Percentiles rank a stretch among this genome's conserved stretches.
Conservation (phyloP, 2,888 invertebrate species). For the Chrysolina haemoptera region DNA sequence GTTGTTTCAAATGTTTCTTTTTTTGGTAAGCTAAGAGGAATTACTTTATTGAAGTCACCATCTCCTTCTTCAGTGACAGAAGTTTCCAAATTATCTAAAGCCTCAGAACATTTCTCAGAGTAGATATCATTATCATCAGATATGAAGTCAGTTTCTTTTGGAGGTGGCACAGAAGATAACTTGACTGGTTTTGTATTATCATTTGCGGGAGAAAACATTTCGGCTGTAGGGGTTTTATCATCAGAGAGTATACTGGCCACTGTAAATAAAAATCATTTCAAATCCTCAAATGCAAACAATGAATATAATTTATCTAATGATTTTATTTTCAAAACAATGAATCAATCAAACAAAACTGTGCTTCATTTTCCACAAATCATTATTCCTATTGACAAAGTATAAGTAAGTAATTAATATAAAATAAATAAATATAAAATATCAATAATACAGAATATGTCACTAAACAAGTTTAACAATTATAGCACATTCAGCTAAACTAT, state of each 20-base stretch:
- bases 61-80: constrained; percentile 61
- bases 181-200: constrained; percentile 58
- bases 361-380: too few relatives aligned
- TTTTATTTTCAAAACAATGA: too few relatives aligned
- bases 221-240: constrained; percentile 70
- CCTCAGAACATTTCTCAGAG: constrained; percentile 66
- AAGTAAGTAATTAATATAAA: too few relatives aligned
- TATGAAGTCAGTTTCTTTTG: constrained; percentile 65
- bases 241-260: constrained; percentile 70
- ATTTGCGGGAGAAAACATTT: constrained; percentile 64
- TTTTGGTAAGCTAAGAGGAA: constrained; percentile 12
- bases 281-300: too few relatives aligned
- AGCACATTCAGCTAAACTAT: too few relatives aligned
- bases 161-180: constrained; percentile 58
- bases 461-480: too few relatives aligned
- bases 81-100: constrained; percentile 65
- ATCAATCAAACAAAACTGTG: too few relatives aligned
- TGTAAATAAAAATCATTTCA: constrained; percentile 50
- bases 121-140: constrained; percentile 66
- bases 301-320: too few relatives aligned
- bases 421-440: too few relatives aligned
- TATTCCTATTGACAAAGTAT: too few relatives aligned
- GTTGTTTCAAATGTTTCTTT: constrained; percentile 39
- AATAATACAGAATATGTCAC: too few relatives aligned
- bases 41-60: constrained; percentile 41